Percentiles rank a stretch among this genome's conserved stretches.
Conservation (phyloP, 2,113 vertebrate species). For the Tauraco erythrolophus region DNA sequence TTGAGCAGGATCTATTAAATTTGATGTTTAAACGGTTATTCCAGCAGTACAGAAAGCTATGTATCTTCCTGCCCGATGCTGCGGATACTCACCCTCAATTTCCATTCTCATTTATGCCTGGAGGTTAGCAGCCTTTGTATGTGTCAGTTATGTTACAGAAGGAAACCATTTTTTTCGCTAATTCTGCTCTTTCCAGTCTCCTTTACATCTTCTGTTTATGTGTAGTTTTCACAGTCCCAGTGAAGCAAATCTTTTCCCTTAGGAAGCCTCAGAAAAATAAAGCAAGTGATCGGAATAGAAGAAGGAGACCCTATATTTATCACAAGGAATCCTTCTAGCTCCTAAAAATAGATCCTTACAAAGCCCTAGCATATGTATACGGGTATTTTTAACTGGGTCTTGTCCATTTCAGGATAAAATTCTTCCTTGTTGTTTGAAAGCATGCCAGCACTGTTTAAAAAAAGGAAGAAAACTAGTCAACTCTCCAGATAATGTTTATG, state of each 20-base stretch:
- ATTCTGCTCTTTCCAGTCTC: constrained; percentile 9
- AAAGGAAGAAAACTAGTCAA: constrained; percentile 55
- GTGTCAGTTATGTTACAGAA: background rate
- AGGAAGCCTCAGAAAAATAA: constrained; percentile 34
- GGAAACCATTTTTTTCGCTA: background rate
- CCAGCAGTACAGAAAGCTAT: background rate
- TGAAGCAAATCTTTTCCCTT: constrained; percentile 24
- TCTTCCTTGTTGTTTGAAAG: constrained; percentile 49
- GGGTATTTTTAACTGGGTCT: constrained; percentile 55
- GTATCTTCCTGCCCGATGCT: constrained; percentile 14
- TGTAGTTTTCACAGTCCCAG: background rate
- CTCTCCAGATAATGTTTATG: constrained; percentile 60
- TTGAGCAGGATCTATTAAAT: constrained; percentile 9
- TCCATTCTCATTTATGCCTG: background rate
- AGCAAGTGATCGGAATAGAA: constrained; percentile 7
- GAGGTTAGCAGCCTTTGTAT: background rate
- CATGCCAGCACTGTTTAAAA: constrained; percentile 52
- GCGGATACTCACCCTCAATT: background rate
- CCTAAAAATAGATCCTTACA: constrained; percentile 60
- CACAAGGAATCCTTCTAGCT: constrained; percentile 21
- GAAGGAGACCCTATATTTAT: constrained; percentile 13
- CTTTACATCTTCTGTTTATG: background rate
- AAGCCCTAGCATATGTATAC: constrained; percentile 12
- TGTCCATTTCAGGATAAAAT: constrained; percentile 64
- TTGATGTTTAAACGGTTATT: constrained; percentile 42